Conservation (phyloP, 2,888 invertebrate genomes). For the Stenoptilia bipunctidactyla region DNA sequence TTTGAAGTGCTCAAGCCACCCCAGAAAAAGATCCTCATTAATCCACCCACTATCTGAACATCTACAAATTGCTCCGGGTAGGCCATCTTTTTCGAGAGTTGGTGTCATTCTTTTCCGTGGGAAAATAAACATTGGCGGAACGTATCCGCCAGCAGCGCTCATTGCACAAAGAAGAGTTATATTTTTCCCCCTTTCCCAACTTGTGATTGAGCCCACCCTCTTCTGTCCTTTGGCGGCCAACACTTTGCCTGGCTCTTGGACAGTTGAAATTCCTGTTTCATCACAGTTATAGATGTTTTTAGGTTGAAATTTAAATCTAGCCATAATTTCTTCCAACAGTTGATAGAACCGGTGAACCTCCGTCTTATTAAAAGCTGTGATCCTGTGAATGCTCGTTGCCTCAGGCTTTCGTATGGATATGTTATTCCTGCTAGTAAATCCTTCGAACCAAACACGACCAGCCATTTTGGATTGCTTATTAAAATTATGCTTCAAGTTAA, state of each 20-base stretch:
- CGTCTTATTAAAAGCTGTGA: slow-evolving; percentile 22
- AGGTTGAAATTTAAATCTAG: slow-evolving; percentile 18
- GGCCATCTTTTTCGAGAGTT: slow-evolving; percentile 36
- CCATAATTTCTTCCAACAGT: slow-evolving; percentile 19
- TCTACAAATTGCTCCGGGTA: slow-evolving; percentile 4
- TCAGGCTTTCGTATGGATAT: slow-evolving; percentile 20
- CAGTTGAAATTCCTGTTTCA: slow-evolving; percentile 40
- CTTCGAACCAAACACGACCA: slow-evolving; percentile 11
- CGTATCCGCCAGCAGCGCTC: too few species aligned
- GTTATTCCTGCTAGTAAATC: slow-evolving; percentile 17
- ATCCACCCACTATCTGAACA: slow-evolving; percentile 8
- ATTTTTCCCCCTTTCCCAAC: too few species aligned
- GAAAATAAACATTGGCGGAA: slow-evolving; percentile 54
- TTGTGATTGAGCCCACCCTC: slow-evolving; percentile 38
- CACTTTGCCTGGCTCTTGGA: slow-evolving; percentile 34
- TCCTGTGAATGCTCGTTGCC: slow-evolving; percentile 21
- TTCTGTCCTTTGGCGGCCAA: slow-evolving; percentile 34
- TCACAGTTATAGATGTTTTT: slow-evolving; percentile 37
- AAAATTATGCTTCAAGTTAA: slow-evolving; percentile 14
- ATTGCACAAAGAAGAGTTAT: slow-evolving; percentile 42
- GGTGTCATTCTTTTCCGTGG: slow-evolving; percentile 37
- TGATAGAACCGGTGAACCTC: slow-evolving; percentile 20
- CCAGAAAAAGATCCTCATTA: slow-evolving; percentile 5
- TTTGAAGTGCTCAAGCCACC: slow-evolving; percentile 26
- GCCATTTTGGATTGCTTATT: slow-evolving; percentile 7